These are phyloP conservation scores for Diploptera punctata DNA, from an alignment of 2,888 invertebrate species.

Conservation along the genomic window DNA sequence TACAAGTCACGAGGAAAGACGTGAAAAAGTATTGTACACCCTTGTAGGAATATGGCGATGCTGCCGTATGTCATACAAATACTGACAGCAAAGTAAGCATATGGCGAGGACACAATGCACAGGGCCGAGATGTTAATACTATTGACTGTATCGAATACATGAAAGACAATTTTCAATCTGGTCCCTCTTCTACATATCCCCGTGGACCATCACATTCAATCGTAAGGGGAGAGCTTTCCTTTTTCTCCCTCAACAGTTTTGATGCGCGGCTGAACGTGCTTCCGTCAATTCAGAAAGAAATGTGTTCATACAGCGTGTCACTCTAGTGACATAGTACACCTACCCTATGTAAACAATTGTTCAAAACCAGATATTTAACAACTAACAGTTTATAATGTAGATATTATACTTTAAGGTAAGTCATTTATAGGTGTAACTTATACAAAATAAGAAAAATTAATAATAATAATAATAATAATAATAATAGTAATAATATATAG, in stretches of 20 bases:
- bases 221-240: background rate
- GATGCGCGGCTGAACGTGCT: constrained; percentile 17
- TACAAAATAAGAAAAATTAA: too few relatives aligned
- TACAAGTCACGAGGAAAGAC: too few relatives aligned
- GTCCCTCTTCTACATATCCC: constrained; percentile 2
- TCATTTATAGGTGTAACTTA: too few relatives aligned
- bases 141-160: constrained; percentile 42
- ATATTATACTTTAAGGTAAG: too few relatives aligned
- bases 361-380: too few relatives aligned
- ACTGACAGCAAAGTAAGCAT: constrained; percentile 30
- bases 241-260: constrained; percentile 10
- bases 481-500: too few relatives aligned
- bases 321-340: too few relatives aligned
- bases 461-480: too few relatives aligned
- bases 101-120: constrained; percentile 33
- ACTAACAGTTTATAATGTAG: too few relatives aligned
- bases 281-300: background rate
- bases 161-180: constrained; percentile 42
- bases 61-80: constrained; percentile 28
- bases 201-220: background rate
- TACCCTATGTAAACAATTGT: too few relatives aligned
- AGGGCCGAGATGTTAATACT: constrained; percentile 33
- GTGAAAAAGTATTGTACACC: too few relatives aligned
- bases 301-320: background rate
- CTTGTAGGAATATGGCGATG: too few relatives aligned